Evolutionary conservation across 2,888 invertebrate genomes (phyloP).

Genomic region (Willowsia nigromaculata): DNA sequence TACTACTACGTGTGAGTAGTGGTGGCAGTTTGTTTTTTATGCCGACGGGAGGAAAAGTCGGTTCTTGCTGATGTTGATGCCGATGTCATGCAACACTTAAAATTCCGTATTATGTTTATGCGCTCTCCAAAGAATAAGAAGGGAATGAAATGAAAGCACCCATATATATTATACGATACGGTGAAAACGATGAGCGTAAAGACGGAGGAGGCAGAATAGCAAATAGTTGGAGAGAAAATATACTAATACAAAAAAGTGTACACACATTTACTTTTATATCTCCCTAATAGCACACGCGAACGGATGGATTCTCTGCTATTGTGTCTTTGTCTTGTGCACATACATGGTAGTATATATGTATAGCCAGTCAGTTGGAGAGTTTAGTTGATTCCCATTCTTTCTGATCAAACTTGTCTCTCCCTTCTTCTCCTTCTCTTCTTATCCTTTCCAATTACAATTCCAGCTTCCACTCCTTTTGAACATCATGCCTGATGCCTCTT

Average conservation of each 20-base stretch:
- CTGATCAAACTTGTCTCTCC: constrained; percentile 3
- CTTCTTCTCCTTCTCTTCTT: neutral
- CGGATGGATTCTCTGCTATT: neutral
- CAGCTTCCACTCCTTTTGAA: constrained; percentile 4
- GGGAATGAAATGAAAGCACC: constrained; percentile 3
- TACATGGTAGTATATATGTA: neutral
- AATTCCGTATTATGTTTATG: constrained; percentile 20
- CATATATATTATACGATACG: neutral
- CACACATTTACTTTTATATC: neutral
- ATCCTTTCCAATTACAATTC: constrained; percentile 23
- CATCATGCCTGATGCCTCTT: neutral
- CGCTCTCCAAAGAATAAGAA: neutral
- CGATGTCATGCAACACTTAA: neutral
- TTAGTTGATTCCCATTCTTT: constrained; percentile 2
- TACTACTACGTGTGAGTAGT: neutral
- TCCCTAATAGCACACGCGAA: neutral
- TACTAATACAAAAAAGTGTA: too few relatives aligned
- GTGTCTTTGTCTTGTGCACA: neutral
- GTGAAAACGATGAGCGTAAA: neutral
- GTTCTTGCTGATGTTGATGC: neutral
- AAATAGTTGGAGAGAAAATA: neutral
- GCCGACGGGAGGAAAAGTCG: constrained; percentile 23
- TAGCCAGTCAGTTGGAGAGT: neutral
- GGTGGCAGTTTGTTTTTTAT: neutral
- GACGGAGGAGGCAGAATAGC: neutral